Evolutionary conservation across 2,888 invertebrate species (phyloP).

Genomic region (Tenodera sinensis): DNA sequence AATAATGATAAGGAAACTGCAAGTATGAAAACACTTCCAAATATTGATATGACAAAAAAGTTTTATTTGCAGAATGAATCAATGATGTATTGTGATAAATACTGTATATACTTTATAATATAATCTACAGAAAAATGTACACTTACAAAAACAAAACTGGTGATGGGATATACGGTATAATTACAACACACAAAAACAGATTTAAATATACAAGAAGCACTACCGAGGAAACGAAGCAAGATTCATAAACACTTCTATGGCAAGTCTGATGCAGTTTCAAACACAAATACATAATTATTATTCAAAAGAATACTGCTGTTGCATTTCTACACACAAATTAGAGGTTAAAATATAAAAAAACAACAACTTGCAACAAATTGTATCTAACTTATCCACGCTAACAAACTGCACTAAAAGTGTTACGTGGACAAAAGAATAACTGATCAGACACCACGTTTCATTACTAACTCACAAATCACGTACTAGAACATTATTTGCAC

Average conservation of each 20-base stretch:
- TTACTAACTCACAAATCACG: not conserved
- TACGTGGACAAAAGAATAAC: not conserved
- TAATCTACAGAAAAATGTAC: not conserved
- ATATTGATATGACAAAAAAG: not conserved
- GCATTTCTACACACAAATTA: not conserved
- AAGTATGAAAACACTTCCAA: not conserved
- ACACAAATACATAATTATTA: not conserved
- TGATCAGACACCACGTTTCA: not conserved
- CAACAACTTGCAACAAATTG: not conserved
- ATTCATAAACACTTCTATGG: not conserved
- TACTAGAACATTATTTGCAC: not conserved
- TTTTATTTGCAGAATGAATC: not conserved
- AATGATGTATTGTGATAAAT: constrained; percentile 20
- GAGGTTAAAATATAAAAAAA: not conserved
- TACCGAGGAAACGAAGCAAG: not conserved
- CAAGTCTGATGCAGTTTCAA: not conserved
- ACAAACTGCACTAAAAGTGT: not conserved
- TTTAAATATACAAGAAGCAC: not conserved
- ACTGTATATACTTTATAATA: constrained; percentile 9
- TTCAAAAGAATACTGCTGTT: not conserved
- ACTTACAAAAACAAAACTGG: not conserved
- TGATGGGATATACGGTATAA: not conserved
- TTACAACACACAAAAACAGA: not conserved
- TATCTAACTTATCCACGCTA: not conserved
- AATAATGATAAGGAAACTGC: too few relatives aligned